These are phyloP conservation scores for Willisornis vidua DNA, from an alignment of 2,113 vertebrate genomes.

Conservation along the genomic window DNA sequence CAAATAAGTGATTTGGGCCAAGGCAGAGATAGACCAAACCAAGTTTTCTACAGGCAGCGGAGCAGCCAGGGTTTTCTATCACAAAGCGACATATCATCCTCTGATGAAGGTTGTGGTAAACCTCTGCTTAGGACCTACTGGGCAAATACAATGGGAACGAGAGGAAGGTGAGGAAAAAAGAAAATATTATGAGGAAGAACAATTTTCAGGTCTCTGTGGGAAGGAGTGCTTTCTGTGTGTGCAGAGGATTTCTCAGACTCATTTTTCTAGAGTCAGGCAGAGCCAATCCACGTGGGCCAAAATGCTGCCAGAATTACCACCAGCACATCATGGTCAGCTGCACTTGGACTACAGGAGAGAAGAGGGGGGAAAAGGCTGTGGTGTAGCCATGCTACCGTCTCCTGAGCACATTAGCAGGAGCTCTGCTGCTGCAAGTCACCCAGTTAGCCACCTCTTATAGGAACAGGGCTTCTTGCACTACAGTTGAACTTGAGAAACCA, in stretches of 20 bases:
- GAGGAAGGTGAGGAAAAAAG: neutral
- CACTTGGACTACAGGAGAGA: neutral
- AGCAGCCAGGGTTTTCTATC: neutral
- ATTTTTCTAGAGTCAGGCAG: neutral
- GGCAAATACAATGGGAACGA: neutral
- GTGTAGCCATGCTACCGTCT: neutral
- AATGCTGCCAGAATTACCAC: neutral
- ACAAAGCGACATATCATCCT: neutral
- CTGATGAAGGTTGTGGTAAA: neutral
- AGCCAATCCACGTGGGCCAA: neutral
- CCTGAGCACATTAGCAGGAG: neutral
- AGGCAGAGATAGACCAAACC: neutral
- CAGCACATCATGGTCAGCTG: neutral
- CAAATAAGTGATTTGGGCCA: neutral
- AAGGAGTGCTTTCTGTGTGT: neutral
- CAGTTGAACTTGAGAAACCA: conserved; percentile 26
- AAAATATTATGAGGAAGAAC: neutral
- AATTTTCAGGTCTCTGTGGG: neutral
- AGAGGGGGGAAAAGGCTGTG: neutral
- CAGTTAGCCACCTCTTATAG: neutral
- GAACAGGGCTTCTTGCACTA: neutral
- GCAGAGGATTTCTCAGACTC: neutral
- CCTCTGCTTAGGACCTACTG: neutral
- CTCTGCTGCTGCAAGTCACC: neutral
- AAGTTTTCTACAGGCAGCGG: neutral